A percentile compares a stretch with the other conserved stretches of the same genome.
Conservation (phyloP, 2,797 vertebrate species). For the Thunnus albacares region DNA sequence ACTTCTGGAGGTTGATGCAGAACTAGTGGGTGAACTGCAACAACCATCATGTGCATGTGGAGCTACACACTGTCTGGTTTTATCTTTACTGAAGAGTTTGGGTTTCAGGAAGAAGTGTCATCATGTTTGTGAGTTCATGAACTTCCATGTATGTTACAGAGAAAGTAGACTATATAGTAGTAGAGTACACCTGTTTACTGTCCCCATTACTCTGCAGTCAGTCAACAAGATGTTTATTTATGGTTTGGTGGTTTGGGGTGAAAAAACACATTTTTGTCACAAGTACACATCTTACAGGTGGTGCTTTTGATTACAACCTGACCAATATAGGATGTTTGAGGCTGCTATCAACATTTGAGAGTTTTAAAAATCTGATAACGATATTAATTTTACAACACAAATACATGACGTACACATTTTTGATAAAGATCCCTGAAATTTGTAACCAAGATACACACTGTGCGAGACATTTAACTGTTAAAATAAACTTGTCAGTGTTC, state of each 20-base stretch:
- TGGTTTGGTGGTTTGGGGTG: background rate
- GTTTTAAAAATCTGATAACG: too few relatives aligned
- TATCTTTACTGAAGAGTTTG: constrained; percentile 1
- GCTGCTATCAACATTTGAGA: too few relatives aligned
- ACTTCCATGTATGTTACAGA: background rate
- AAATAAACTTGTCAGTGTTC: too few relatives aligned
- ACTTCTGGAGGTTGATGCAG: constrained; percentile 1
- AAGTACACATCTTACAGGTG: background rate
- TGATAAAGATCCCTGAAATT: too few relatives aligned
- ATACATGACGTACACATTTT: too few relatives aligned
- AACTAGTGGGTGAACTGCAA: constrained; percentile 22
- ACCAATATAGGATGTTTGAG: too few relatives aligned
- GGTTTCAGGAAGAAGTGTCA: background rate
- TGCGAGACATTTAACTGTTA: too few relatives aligned
- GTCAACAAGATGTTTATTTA: background rate
- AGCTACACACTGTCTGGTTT: background rate
- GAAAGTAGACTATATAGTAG: constrained; percentile 2
- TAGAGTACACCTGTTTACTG: too few relatives aligned
- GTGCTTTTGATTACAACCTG: background rate
- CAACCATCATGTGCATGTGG: background rate
- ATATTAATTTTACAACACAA: too few relatives aligned
- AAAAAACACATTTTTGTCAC: background rate
- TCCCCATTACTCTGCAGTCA: background rate
- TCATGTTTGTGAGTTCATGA: background rate
- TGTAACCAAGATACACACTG: too few relatives aligned